These are phyloP conservation scores for Temnopleurus reevesii DNA, from an alignment of 53 echinoderm and acorn worm species.

Conservation along the genomic window DNA sequence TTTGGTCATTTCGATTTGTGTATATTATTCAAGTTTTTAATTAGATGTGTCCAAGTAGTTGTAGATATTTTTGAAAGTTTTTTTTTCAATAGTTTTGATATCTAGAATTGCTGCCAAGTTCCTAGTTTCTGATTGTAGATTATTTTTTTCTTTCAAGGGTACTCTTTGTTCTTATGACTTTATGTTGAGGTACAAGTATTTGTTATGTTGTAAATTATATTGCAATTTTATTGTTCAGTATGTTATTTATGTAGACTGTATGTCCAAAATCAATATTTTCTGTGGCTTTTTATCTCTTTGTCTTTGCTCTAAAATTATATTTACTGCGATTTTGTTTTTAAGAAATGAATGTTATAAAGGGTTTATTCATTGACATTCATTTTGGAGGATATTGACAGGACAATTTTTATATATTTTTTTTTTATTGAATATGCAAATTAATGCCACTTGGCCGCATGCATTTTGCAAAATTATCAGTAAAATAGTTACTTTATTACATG, in stretches of 20 bases:
- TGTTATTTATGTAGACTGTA: slow-evolving; percentile 21
- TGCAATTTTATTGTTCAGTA: slow-evolving; percentile 17
- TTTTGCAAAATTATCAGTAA: too few relatives aligned
- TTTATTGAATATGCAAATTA: background rate
- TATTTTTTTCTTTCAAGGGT: background rate
- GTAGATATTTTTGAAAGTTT: background rate
- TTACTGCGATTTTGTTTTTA: background rate
- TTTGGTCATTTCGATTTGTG: too few relatives aligned
- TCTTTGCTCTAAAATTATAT: background rate
- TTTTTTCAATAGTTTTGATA: background rate
- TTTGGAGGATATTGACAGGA: too few relatives aligned
- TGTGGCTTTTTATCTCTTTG: background rate
- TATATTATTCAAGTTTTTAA: too few relatives aligned
- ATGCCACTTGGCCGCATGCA: too few relatives aligned
- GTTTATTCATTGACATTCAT: background rate
- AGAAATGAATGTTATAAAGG: background rate
- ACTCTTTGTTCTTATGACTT: background rate
- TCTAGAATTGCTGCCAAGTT: slow-evolving; percentile 18
- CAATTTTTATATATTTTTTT: background rate
- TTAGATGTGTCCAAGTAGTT: too few relatives aligned
- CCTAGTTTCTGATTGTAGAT: background rate
- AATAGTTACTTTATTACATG: too few relatives aligned
- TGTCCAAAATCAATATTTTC: background rate
- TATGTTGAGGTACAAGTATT: background rate
- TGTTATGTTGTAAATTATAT: slow-evolving; percentile 12